Base-by-base conservation (phyloP, 2,113 vertebrate genomes). In the Promerops cafer region DNA sequence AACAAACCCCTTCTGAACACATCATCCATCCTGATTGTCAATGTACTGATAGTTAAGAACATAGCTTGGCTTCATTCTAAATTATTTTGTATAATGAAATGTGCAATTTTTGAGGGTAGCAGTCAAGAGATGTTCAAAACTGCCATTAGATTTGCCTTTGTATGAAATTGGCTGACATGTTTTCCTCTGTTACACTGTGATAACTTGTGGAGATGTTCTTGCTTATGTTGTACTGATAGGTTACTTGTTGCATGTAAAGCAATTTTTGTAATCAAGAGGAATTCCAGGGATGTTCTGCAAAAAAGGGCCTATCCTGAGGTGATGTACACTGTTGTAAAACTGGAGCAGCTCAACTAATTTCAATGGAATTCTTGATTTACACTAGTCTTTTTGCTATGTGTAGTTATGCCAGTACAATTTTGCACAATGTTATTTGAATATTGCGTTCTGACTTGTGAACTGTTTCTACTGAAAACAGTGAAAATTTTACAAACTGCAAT, bases 341-440 rank as follows among this genome's bases (percentile, higher is more conserved):
- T 95, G 91, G 89, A 94, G 94, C 91, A 91, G 91, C 94, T 96
- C 95, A 87, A 89, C 71, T 93, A 78, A 87, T 91, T 96, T 97
- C 83, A 89, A 5, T 95, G 91, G 94, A 96, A 74, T 96, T 94
- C 84, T 93, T 87, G 74, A 93, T 88, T 93, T 96, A 96, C 89
- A 90, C 78, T 72, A 91, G 91, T 95, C 78, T 96, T 77, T 95
- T 83, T 93, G 91, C 82, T 91, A 80, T 77, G 91, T 96, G 86
- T 96, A 96, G 89, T 94, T 96, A 95, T 91, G 87, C 93, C 96
- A 96, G 95, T 97, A 91, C 87, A 93, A 77, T 91, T 97, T 96
- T 97, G 95, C 96, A 96, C 94, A 96, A 95, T 89, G 87, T 95
- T 94, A 60, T 93, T 94, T 87, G 35, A 87, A 83, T 91, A 83